A percentile compares a stretch with the other conserved stretches of the same genome.
phyloP scores from a whole-genome alignment of 1,140 invertebrate species.

The Onthophagus taurus region DNA sequence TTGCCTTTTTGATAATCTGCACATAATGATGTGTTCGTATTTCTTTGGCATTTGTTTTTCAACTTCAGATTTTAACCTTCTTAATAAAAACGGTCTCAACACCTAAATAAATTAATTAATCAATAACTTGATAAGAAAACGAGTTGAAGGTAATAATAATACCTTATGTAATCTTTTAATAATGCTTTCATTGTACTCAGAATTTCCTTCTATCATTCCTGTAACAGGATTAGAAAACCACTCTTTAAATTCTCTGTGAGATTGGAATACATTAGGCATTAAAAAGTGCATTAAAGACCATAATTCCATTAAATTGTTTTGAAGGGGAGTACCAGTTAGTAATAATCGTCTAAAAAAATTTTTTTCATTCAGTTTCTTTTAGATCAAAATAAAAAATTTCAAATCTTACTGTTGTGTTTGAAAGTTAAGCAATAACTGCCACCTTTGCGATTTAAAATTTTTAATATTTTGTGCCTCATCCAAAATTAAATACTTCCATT shows the following conservation, averaged over 20 bases:
- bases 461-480: conserved; percentile 99
- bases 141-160: conserved; percentile 16
- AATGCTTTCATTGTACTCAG: conserved; percentile 87
- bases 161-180: conserved; percentile 96
- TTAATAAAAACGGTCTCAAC: conserved; percentile 90
- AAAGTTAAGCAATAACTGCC: conserved; percentile 96
- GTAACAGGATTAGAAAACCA: conserved; percentile 99
- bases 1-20: conserved; percentile 92
- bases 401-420: conserved; percentile 78
- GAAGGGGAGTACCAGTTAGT: conserved; percentile 95
- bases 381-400: conserved; percentile 12
- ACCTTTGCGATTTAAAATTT: conserved; percentile 98
- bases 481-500: conserved; percentile 98
- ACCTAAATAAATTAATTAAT: conserved; percentile 50
- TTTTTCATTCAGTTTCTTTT: neutral
- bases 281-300: conserved; percentile 99
- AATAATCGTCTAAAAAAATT: conserved; percentile 65
- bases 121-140: conserved; percentile 6
- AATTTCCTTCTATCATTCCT: conserved; percentile 95
- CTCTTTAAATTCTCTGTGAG: conserved; percentile 93
- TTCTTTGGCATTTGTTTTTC: conserved; percentile 99
- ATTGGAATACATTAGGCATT: conserved; percentile 99
- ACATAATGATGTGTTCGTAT: conserved; percentile 96
- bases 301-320: conserved; percentile 98
- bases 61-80: conserved; percentile 93